Evolutionary conservation across 2,797 vertebrate genomes (phyloP), one percentile per base, ranked within the genome.

Genomic region (Argyrosomus regius): DNA sequence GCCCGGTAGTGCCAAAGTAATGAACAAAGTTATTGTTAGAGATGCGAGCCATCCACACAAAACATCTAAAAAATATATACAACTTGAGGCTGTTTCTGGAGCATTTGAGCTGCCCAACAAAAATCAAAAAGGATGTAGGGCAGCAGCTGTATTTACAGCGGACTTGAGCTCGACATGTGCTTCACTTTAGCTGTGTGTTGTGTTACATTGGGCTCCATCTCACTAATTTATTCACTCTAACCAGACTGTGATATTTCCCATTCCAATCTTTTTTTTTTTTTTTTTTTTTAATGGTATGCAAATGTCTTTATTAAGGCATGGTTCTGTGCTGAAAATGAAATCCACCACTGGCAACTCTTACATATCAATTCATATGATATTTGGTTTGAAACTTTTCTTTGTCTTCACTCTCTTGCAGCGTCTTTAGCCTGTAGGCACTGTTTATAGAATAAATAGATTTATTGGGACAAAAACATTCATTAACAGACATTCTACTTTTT

Each of bases 21-120:
- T 79, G 52, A 83, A 72, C 43, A 62, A 58, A 39, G n/a, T 22
- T 8, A 78, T 22, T 68, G 48, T 17, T 8, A 67, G 11, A 61
- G 54, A 58, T 60, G 46, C 17, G 58, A 80, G 49, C 54, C 45
- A 60, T 66, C 26, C 18, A 12, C 28, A 49, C 24, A 53, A 53
- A 28, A 49, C 59, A 17, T 5, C 20, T 8, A 73, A 48, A 52
- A 58, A 56, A 58, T 18, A 35, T 3, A 53, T 17, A 68, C 16
- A 64, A 16, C 48, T 66, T 20, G 0, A 22, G 24, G 28, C 20
- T 62, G 60, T 39, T 77, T 52, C 24, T 75, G 46, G 41, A 65
- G 61, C 17, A 0, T 56, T 12, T 9, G 10, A 8, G 49, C 57
- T 64, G 60, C 61, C 49, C 59, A 46, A 58, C 53, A 56, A 66